Base-by-base conservation (phyloP, 1,140 invertebrate species). In the Aphelenchoides besseyi region DNA sequence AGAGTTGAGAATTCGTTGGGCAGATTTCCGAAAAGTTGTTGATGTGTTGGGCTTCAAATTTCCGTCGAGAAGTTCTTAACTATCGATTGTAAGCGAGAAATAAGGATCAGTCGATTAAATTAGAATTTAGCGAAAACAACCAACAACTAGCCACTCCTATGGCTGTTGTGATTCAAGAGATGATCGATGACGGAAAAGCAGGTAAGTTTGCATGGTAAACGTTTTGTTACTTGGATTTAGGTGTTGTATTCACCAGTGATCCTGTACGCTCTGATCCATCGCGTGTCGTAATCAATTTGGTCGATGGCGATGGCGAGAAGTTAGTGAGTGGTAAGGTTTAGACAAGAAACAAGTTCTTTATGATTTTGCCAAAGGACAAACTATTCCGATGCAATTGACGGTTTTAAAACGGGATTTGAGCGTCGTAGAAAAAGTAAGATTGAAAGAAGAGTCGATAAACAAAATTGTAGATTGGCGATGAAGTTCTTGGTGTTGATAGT, bases 41-140 rank as follows among this genome's bases (percentile, higher is more conserved):
- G 87, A 88, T 52, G n/a, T 93, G 92, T 80, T 93, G 92, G 92
- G 90, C 89, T 0, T 92, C 91, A 0, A 88, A 91, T 36, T 92
- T 89, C 79, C 87, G 90, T 0, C 89, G 88, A 73, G 89, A 90
- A 73, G 91, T 91, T 74, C 88, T 92, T 0, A 87, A 89, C 75
- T 93, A 93, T 66, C 77, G 85, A 66, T 82, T 79, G 84, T n/a
- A n/a, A n/a, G n/a, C n/a, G n/a, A n/a, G n/a, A 83, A 72, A 69
- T 41, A 41, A 41, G 5, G 55, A 5, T 23, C 68, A n/a, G 74
- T 68, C 29, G 59, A 8, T 36, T 32, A 41, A 30, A 33, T 16
- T 3, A 29, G 16, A 2, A 37, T 55, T 72, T 73, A 89, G 89
- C 79, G 89, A 89, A 75, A 87, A 89, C 78, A 91, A 91, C 0